phyloP scores from a whole-genome alignment of 1,140 invertebrate species.

The Halictus rubicundus region DNA sequence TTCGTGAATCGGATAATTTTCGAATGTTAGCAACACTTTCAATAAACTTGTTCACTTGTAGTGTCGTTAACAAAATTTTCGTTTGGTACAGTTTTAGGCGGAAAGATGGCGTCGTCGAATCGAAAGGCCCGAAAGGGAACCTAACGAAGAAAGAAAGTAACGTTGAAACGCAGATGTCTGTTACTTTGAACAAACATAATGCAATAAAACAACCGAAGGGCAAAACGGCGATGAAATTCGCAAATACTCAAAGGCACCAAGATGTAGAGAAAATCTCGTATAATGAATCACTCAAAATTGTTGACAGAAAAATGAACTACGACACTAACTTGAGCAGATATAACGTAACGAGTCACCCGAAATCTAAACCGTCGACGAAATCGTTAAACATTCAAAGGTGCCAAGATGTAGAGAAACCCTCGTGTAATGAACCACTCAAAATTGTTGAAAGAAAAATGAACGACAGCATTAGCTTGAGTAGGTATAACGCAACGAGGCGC shows the following conservation, averaged over 20 bases:
- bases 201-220: background rate
- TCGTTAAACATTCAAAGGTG: too few species aligned
- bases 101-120: background rate
- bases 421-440: background rate
- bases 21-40: too few species aligned
- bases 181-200: background rate
- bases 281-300: too few species aligned
- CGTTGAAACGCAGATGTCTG: constrained; percentile 1
- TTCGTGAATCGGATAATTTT: too few species aligned
- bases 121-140: background rate
- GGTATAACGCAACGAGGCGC: too few species aligned
- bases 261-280: background rate
- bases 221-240: background rate
- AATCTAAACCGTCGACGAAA: too few species aligned
- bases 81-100: background rate
- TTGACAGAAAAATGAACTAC: too few species aligned
- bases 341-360: background rate
- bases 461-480: background rate
- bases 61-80: too few species aligned
- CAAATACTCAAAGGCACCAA: background rate
- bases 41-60: too few species aligned
- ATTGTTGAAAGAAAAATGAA: background rate
- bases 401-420: background rate
- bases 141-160: background rate
- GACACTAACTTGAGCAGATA: background rate